A percentile compares a stretch with the other conserved stretches of the same genome.
Conservation (phyloP, 2,113 vertebrate species). For the Malurus cyaneus region DNA sequence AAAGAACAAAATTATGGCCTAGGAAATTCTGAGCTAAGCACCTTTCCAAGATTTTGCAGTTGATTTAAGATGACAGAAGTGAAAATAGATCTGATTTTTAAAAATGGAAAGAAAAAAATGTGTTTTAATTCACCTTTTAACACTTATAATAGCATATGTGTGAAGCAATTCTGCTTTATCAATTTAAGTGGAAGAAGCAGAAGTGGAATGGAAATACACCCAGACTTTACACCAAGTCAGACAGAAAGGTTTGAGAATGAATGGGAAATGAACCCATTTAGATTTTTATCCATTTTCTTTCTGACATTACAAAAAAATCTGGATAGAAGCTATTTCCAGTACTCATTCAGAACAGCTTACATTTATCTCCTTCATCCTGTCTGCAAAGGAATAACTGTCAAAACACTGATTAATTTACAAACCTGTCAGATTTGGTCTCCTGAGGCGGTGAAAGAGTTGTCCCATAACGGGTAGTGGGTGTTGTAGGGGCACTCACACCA, state of each 20-base stretch:
- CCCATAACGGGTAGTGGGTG: conserved; percentile 68
- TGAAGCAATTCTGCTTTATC: neutral
- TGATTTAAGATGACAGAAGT: neutral
- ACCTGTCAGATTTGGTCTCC: conserved; percentile 85
- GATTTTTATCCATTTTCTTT: neutral
- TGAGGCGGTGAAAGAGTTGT: conserved; percentile 66
- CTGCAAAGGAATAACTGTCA: neutral
- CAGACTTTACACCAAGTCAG: neutral
- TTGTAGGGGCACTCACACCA: conserved; percentile 66
- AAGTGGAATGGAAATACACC: neutral
- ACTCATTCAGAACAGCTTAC: neutral
- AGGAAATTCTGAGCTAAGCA: neutral
- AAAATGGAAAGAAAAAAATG: neutral
- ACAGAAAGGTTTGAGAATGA: neutral
- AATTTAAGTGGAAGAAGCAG: neutral
- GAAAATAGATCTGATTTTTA: neutral
- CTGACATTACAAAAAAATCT: neutral
- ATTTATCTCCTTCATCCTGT: neutral
- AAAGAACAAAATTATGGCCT: neutral
- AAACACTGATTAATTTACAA: neutral
- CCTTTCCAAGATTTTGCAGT: neutral
- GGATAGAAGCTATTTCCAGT: neutral
- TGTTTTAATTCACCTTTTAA: neutral
- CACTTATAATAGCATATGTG: neutral
- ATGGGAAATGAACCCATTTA: neutral